phyloP scores from a whole-genome alignment of 2,113 vertebrate genomes.

The Lutjanus erythropterus region DNA sequence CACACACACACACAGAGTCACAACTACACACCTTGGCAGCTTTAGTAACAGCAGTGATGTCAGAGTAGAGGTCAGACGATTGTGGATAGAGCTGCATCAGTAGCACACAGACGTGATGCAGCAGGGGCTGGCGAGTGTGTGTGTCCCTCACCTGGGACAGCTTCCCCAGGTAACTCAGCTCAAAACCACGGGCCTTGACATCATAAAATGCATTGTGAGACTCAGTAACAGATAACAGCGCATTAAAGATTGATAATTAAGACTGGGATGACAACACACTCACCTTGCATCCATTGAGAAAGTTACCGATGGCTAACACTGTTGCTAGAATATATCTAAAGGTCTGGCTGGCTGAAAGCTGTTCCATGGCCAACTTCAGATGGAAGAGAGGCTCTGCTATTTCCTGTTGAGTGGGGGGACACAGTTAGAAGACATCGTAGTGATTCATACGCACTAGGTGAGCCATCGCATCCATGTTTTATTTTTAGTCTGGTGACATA shows the following conservation, averaged over 20 bases:
- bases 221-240: not conserved
- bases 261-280: not conserved
- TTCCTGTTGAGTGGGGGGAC: slow-evolving; percentile 72
- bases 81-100: slow-evolving; percentile 84
- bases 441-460: not conserved
- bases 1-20: not conserved
- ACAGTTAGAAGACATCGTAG: not conserved
- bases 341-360: slow-evolving; percentile 83
- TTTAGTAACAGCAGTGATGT: slow-evolving; percentile 81
- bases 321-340: slow-evolving; percentile 85
- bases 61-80: slow-evolving; percentile 85
- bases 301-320: slow-evolving; percentile 86
- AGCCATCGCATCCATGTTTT: slow-evolving; percentile 8
- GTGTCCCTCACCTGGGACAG: slow-evolving; percentile 87
- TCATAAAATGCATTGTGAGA: not conserved
- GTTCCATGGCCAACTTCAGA: slow-evolving; percentile 86
- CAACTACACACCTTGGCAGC: slow-evolving; percentile 80
- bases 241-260: not conserved
- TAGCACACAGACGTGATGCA: slow-evolving; percentile 84
- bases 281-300: slow-evolving; percentile 86
- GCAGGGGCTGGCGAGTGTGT: slow-evolving; percentile 80
- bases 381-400: slow-evolving; percentile 87
- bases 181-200: slow-evolving; percentile 84
- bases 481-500: slow-evolving; percentile 29
- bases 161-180: slow-evolving; percentile 87